phyloP scores from a whole-genome alignment of 2,113 vertebrate species.

The Promerops cafer region DNA sequence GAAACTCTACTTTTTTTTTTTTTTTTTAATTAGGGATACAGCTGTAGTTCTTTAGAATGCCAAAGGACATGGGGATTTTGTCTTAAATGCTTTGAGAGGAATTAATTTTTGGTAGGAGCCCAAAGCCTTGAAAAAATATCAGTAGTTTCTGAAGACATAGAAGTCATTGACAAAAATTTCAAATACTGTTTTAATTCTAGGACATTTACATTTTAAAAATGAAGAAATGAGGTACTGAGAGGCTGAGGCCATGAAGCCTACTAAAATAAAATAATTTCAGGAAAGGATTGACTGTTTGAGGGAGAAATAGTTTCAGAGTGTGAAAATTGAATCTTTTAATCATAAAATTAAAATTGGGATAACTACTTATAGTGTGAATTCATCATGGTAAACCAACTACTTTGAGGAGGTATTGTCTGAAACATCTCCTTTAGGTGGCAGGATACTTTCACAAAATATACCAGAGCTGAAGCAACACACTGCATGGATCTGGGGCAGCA shows the following conservation, averaged over 20 bases:
- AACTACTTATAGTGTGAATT: background rate
- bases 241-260: background rate
- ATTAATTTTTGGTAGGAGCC: background rate
- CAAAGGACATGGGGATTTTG: background rate
- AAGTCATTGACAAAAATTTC: background rate
- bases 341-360: background rate
- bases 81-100: background rate
- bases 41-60: background rate
- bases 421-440: conserved; percentile 32
- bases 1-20: background rate
- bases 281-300: background rate
- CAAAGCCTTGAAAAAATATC: background rate
- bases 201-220: background rate
- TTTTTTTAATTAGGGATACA: background rate
- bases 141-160: background rate
- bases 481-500: background rate
- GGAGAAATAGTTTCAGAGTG: background rate
- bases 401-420: background rate
- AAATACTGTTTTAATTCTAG: background rate
- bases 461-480: background rate
- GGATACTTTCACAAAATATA: conserved; percentile 19
- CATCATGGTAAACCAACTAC: background rate
- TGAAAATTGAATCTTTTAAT: background rate
- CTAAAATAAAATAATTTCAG: background rate
- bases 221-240: background rate